phyloP scores from a whole-genome alignment of 1,140 invertebrate genomes.

The Pachypsylla venusta region DNA sequence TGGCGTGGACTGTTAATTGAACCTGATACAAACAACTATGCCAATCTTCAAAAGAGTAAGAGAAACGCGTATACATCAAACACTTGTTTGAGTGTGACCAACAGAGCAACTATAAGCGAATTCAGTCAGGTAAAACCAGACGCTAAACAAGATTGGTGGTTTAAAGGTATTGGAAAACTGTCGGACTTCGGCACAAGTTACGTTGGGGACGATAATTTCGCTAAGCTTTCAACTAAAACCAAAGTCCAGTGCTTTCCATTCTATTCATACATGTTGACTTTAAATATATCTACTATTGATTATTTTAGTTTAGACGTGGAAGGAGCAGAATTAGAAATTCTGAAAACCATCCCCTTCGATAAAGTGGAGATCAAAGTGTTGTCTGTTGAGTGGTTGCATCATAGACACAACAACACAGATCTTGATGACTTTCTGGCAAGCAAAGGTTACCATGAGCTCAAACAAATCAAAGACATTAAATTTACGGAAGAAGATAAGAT shows the following conservation, averaged over 20 bases:
- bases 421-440: neutral
- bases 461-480: neutral
- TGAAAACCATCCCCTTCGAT: neutral
- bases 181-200: neutral
- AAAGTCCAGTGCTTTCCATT: slow-evolving; percentile 7
- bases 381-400: neutral
- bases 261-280: neutral
- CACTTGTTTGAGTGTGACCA: slow-evolving; percentile 20
- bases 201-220: no score
- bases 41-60: slow-evolving; percentile 22
- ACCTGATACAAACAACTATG: slow-evolving; percentile 26
- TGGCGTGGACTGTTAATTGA: slow-evolving; percentile 32
- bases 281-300: neutral
- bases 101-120: neutral
- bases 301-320: neutral
- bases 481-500: neutral
- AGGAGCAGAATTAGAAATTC: neutral
- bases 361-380: neutral
- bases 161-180: neutral
- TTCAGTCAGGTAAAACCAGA: neutral
- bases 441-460: neutral
- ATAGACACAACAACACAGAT: neutral
- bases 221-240: neutral
- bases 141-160: neutral
- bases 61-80: slow-evolving; percentile 26